Conservation (phyloP, 2,797 vertebrate genomes). For the Ceyx erithaca region DNA sequence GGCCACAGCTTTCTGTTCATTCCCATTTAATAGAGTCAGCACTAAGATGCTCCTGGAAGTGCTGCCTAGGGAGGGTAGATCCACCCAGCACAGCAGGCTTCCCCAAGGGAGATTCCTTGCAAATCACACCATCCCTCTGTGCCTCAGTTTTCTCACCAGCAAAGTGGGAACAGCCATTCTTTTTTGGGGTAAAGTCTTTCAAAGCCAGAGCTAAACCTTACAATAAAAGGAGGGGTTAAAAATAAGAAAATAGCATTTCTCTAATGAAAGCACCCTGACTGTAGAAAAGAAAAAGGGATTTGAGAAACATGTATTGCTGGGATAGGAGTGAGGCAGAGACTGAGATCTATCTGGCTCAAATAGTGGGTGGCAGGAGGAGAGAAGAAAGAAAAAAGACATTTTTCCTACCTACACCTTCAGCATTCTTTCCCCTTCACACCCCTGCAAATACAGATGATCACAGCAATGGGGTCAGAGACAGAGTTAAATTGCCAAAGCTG, state of each 20-base stretch:
- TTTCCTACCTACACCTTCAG: neutral
- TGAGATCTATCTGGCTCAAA: neutral
- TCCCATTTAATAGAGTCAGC: neutral
- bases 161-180: neutral
- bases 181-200: neutral
- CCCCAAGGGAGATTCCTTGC: neutral
- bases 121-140: neutral
- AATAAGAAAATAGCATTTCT: neutral
- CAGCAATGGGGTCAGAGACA: rapidly evolving
- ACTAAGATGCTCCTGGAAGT: neutral
- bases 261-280: neutral
- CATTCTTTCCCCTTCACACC: neutral
- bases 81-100: neutral
- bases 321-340: neutral
- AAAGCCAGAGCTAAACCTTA: neutral
- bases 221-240: neutral
- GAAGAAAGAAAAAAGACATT: neutral
- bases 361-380: neutral
- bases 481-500: neutral
- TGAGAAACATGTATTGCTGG: rapidly evolving
- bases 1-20: neutral
- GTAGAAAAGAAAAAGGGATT: neutral
- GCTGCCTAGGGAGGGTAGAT: neutral
- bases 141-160: neutral
- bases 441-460: neutral